Conservation (phyloP, 2,797 vertebrate species). For the Lateolabrax maculatus region DNA sequence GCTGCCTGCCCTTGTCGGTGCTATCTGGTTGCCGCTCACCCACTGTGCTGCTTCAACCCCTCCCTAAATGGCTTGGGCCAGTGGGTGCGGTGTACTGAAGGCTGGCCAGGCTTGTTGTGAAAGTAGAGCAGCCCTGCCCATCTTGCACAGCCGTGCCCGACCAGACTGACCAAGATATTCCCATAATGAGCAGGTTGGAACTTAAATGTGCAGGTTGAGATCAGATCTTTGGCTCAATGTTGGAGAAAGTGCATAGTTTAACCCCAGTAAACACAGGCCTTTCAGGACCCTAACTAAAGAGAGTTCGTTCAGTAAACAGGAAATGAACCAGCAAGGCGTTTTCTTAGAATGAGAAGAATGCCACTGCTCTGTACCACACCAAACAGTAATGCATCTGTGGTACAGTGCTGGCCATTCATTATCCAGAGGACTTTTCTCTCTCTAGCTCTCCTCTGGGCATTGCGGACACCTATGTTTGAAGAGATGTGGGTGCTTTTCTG, state of each 20-base stretch:
- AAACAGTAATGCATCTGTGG: constrained; percentile 80
- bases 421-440: constrained; percentile 60
- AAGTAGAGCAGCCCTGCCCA: constrained; percentile 80
- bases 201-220: constrained; percentile 87
- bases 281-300: constrained; percentile 80
- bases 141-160: constrained; percentile 71
- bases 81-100: constrained; percentile 76
- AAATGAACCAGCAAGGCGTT: constrained; percentile 88
- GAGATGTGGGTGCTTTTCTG: constrained; percentile 61
- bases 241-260: constrained; percentile 84
- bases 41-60: constrained; percentile 61
- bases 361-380: constrained; percentile 79
- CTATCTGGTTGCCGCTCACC: constrained; percentile 69
- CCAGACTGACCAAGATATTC: constrained; percentile 79
- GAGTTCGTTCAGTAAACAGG: constrained; percentile 88
- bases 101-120: constrained; percentile 80
- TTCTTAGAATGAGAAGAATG: constrained; percentile 86
- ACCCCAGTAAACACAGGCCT: constrained; percentile 85
- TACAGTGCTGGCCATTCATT: constrained; percentile 78
- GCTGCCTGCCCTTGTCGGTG: constrained; percentile 55
- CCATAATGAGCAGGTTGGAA: constrained; percentile 86
- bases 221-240: constrained; percentile 82
- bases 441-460: constrained; percentile 49
- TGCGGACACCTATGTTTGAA: constrained; percentile 60
- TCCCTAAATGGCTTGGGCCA: constrained; percentile 75